Conservation (phyloP, 2,113 vertebrate species). For the Aleadryas rufinucha region DNA sequence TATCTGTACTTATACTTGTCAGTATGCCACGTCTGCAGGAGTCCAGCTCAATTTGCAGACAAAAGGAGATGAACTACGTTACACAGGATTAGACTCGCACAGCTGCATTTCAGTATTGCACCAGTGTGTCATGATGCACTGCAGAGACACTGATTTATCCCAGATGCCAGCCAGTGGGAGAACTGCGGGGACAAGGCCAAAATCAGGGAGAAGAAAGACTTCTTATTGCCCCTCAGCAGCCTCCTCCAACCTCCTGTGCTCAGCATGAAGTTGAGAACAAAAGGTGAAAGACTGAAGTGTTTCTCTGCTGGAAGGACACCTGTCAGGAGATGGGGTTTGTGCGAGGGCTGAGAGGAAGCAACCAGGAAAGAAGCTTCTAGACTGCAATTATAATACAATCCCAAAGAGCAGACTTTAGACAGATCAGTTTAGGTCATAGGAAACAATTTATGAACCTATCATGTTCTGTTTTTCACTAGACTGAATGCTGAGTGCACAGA, state of each 20-base stretch:
- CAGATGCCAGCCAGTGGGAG: not conserved
- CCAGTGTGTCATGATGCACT: not conserved
- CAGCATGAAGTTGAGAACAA: constrained; percentile 9
- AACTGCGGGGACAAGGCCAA: not conserved
- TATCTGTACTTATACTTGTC: not conserved
- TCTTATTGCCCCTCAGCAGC: not conserved
- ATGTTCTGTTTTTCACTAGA: constrained; percentile 11
- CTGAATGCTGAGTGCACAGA: not conserved
- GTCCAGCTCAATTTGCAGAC: not conserved
- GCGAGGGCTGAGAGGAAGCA: constrained; percentile 6
- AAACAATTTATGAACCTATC: constrained; percentile 54
- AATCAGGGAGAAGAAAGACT: not conserved
- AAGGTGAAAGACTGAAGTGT: not conserved
- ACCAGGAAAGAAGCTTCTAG: constrained; percentile 63
- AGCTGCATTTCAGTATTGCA: not conserved
- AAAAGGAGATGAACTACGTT: not conserved
- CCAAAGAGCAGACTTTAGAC: constrained; percentile 58
- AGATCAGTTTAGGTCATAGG: constrained; percentile 71
- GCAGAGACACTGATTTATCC: not conserved
- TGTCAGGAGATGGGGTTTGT: not conserved
- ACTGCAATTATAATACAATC: constrained; percentile 64
- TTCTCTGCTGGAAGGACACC: not conserved
- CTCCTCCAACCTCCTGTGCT: not conserved
- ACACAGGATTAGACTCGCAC: not conserved
- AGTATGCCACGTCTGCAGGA: not conserved